These are phyloP conservation scores for Pseudococcus viburni DNA, from an alignment of 2,888 invertebrate genomes.

Conservation along the genomic window DNA sequence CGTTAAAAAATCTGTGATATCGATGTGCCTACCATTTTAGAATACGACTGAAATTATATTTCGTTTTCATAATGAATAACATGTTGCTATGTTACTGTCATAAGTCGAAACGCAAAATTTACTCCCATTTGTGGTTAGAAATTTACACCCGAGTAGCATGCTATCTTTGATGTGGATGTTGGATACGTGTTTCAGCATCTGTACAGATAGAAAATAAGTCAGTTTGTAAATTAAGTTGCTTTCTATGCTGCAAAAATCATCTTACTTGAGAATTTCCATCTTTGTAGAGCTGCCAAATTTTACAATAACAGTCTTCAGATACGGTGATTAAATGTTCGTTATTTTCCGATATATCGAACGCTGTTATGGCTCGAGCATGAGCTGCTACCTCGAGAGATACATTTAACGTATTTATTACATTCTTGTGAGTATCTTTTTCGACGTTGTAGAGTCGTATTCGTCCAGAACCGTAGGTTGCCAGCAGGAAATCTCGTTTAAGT, in stretches of 20 bases:
- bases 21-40: not conserved
- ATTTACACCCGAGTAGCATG: slow-evolving; percentile 70
- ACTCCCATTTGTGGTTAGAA: slow-evolving; percentile 69
- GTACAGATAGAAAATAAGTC: slow-evolving; percentile 64
- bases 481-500: slow-evolving; percentile 68
- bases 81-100: slow-evolving; percentile 69
- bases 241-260: not conserved
- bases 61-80: slow-evolving; percentile 68
- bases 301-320: slow-evolving; percentile 70
- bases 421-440: slow-evolving; percentile 61
- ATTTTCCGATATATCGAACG: slow-evolving; percentile 69
- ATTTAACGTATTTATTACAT: slow-evolving; percentile 65
- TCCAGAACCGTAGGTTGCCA: slow-evolving; percentile 70
- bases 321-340: slow-evolving; percentile 69
- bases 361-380: slow-evolving; percentile 70
- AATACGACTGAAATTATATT: not conserved
- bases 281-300: slow-evolving; percentile 70
- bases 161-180: slow-evolving; percentile 69
- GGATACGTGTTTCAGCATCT: slow-evolving; percentile 69
- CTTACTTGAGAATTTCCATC: slow-evolving; percentile 53
- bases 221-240: too few relatives aligned
- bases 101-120: slow-evolving; percentile 70
- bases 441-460: slow-evolving; percentile 69
- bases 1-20: slow-evolving; percentile 18
- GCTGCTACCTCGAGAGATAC: slow-evolving; percentile 69